Base-by-base conservation (phyloP, 1,140 invertebrate genomes). In the Aphaenogaster floridana region DNA sequence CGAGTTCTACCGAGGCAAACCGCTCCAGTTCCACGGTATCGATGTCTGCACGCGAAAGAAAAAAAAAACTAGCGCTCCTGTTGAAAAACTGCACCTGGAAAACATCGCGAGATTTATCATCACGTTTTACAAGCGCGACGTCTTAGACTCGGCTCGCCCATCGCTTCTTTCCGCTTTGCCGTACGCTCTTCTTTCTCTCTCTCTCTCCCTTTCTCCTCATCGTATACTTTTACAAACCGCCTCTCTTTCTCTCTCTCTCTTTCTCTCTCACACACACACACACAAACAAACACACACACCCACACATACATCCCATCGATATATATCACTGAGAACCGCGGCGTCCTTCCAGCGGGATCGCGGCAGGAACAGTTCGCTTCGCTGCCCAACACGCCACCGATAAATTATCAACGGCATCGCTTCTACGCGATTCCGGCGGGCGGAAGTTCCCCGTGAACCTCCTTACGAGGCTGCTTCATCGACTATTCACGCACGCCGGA, bases 331-430 rank as follows among this genome's bases (percentile, higher is more conserved):
- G 69, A 74, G 34, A 84, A 84, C 54, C 80, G 54, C 80, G 54
- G 42, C 42, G 80, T 61, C 54, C 69, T 61, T 84, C 54, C 54
- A 83, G 52, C 68, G 39, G 52, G 42, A 72, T 59, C 68, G 69
- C 69, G 80, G 69, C 69, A 61, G 69, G 80, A 76, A 84, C 80
- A 72, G 80, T 84, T 63, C 54, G 80, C 80, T 84, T 76, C 80
- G 80, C 54, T 84, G 80, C 80, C 69, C 57, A 39, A 76, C 66
- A 45, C 42, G 69, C 48, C 80, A 76, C 52, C 80, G 54, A 84
- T 84, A 84, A 84, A 84, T 84, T 84, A 84, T 84, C 80, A 84
- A 76, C 71, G n/a, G 80, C 54, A 69, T 69, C 66, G 68, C 66
- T 72, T 50, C n/a, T 74, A 74, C 48, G 72, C 69, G 54, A 84